Conservation (phyloP, 2,797 vertebrate genomes). For the Squalus acanthias region DNA sequence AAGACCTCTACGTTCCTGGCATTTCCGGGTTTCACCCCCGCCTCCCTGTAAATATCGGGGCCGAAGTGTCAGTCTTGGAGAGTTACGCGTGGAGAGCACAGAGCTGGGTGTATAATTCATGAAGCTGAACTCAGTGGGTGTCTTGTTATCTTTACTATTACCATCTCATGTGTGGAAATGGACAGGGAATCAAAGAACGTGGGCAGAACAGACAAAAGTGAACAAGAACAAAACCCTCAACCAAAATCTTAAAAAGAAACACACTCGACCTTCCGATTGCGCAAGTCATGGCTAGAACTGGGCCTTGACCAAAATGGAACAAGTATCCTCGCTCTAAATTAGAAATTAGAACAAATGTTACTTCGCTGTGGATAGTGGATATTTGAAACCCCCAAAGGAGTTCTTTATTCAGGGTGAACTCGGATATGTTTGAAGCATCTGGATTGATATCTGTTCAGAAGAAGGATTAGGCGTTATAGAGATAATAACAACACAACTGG, state of each 20-base stretch:
- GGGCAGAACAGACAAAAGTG: not conserved
- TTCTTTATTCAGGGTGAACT: not conserved
- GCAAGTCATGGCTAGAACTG: not conserved
- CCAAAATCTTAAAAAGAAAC: not conserved
- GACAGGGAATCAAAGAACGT: not conserved
- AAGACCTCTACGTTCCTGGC: no score
- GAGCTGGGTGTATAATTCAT: not conserved
- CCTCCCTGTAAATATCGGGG: no score
- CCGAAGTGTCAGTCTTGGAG: not conserved
- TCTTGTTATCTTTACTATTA: not conserved
- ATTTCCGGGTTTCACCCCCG: no score
- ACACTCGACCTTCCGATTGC: not conserved
- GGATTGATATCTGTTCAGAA: not conserved
- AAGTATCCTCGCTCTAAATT: not conserved
- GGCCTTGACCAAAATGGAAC: no score
- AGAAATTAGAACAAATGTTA: not conserved
- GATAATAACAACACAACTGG: not conserved
- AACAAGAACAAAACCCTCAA: not conserved
- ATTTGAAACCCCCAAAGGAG: not conserved
- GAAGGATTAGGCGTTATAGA: not conserved
- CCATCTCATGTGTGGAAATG: not conserved
- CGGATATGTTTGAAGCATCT: not conserved
- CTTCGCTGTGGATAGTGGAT: not conserved
- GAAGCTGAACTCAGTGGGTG: not conserved
- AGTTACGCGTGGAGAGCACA: not conserved